Conservation (phyloP, 2,888 invertebrate genomes). For the Lochmaea capreae region DNA sequence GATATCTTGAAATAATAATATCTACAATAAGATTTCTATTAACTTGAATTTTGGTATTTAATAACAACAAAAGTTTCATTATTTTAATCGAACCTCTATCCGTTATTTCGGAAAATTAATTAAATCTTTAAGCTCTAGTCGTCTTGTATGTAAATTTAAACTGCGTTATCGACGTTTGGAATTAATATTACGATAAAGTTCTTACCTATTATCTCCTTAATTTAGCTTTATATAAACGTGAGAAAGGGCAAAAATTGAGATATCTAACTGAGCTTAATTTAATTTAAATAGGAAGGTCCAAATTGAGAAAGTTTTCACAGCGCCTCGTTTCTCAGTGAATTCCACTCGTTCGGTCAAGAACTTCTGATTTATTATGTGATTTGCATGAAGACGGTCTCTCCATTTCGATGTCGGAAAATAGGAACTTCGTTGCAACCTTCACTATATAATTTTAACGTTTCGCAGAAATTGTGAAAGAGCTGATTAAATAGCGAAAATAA, state of each 20-base stretch:
- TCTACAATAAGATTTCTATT: too few species aligned
- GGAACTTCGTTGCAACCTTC: conserved; percentile 2
- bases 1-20: background rate
- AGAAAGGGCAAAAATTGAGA: conserved; percentile 28
- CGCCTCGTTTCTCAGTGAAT: conserved; percentile 20
- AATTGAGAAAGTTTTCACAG: conserved; percentile 32
- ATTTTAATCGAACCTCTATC: background rate
- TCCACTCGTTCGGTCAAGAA: conserved; percentile 37
- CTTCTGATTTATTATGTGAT: conserved; percentile 38
- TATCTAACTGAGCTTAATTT: conserved; percentile 34
- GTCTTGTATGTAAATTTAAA: background rate
- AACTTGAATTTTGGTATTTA: background rate
- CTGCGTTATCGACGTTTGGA: background rate
- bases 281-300: conserved; percentile 35
- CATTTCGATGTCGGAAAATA: conserved; percentile 15
- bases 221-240: conserved; percentile 22
- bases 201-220: conserved; percentile 21
- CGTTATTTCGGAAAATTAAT: background rate
- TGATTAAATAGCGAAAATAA: conserved; percentile 3
- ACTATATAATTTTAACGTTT: background rate
- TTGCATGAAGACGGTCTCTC: conserved; percentile 35
- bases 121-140: background rate
- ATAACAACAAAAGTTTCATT: background rate
- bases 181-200: conserved; percentile 12
- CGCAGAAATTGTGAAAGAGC: background rate